Base-by-base conservation (phyloP, 2,797 vertebrate genomes). In the Botia kubotai region DNA sequence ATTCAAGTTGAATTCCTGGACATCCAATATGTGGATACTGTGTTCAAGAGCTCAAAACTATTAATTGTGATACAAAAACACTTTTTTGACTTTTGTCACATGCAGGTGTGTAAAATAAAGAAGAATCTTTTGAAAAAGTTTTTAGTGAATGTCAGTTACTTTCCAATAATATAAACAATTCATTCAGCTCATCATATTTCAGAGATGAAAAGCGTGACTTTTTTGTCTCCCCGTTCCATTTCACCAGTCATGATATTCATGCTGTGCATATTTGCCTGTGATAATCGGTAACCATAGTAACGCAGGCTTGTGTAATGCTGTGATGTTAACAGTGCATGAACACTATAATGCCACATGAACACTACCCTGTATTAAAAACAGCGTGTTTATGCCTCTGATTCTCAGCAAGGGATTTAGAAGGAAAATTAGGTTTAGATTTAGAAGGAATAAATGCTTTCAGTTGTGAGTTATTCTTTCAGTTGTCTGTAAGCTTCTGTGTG, bases 231-330 rank as follows among this genome's bases (percentile, higher is more conserved):
- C 58, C 76, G 50, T 81, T 62, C 58, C 72, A 75, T 84, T 80
- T 57, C 74, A 71, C 43, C 71, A 69, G 77, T 52, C 39, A 74
- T 80, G 62, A 80, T 67, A 74, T 82, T 60, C 80, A 75, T 72
- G 76, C 76, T 82, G 76, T 80, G 82, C 82, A 84, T 84, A 78
- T 86, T 84, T 84, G 66, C 89, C 90, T 89, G 88, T 89, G 83
- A 92, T 92, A 88, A 79, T 84, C 84, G 75, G 92, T 94, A 92
- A 89, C 91, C 83, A 94, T 93, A 82, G 92, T 87, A 94, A 94
- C 93, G 87, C 88, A 89, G 90, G 87, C 88, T 90, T 72, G 89
- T 89, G 87, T 60, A 12, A 87, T 50, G 75, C 43, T 46, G 43
- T 84, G 88, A 90, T 91, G 89, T 89, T 91, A 80, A 89, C 90